A percentile compares a stretch with the other conserved stretches of the same genome.
Conservation (phyloP, 35 echinoderm and acorn worm species). For the Stichopus chloronotus region DNA sequence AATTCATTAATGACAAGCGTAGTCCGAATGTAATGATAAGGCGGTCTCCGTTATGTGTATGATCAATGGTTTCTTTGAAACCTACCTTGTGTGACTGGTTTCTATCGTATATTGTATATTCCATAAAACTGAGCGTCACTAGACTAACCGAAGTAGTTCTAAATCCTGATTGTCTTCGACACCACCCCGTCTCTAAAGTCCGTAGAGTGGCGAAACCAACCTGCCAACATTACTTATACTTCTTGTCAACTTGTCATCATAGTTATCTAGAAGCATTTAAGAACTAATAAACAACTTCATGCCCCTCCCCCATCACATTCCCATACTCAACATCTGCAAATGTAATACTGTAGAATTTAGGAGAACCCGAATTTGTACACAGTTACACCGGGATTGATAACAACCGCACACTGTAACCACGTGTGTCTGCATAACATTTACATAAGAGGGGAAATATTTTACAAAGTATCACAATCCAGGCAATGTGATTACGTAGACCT, state of each 20-base stretch:
- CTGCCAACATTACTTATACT: neutral
- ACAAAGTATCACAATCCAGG: constrained; percentile 38
- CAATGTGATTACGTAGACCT: constrained; percentile 9
- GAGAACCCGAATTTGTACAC: neutral
- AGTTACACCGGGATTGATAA: constrained; percentile 24
- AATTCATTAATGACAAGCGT: no score
- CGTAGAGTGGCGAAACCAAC: no score
- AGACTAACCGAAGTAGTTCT: no score
- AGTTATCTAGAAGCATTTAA: neutral
- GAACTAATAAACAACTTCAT: neutral
- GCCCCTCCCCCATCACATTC: neutral
- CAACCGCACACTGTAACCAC: constrained; percentile 37
- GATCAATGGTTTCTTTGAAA: no score
- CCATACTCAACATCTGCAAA: neutral
- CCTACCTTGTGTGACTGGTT: no score
- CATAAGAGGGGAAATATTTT: constrained; percentile 37
- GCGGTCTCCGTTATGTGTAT: no score
- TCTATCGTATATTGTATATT: no score
- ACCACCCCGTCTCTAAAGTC: no score
- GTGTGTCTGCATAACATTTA: constrained; percentile 30
- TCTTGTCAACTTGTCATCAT: neutral
- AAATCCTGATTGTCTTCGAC: no score
- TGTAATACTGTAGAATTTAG: constrained; percentile 21
- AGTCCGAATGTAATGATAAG: no score
- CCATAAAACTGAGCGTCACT: no score